These are phyloP conservation scores for Drosophila orena DNA, from an alignment of 1,140 invertebrate genomes.

Conservation along the genomic window DNA sequence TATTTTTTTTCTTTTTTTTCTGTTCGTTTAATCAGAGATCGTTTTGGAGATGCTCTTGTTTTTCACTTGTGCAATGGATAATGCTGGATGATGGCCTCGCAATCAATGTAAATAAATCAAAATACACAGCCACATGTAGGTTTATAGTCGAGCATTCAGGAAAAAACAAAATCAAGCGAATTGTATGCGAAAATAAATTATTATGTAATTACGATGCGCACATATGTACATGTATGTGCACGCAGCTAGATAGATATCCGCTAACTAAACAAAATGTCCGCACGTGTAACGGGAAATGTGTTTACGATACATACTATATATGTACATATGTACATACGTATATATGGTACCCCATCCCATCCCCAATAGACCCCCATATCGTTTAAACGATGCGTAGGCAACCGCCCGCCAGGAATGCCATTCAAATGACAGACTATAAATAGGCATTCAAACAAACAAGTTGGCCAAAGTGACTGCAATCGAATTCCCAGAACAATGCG, in stretches of 20 bases:
- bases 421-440: conserved; percentile 76
- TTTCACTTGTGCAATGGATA: conserved; percentile 18
- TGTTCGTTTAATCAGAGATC: not conserved
- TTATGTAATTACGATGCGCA: conserved; percentile 69
- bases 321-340: no score
- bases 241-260: conserved; percentile 21
- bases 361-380: not conserved
- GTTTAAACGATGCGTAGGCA: conserved; percentile 34
- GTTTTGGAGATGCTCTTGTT: not conserved
- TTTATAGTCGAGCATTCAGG: no score
- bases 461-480: conserved; percentile 59
- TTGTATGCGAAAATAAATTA: conserved; percentile 78
- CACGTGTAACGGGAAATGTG: conserved; percentile 71
- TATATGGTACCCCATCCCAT: not conserved
- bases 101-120: conserved; percentile 48
- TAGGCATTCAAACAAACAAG: conserved; percentile 52
- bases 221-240: conserved; percentile 3
- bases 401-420: conserved; percentile 55
- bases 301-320: conserved; percentile 55
- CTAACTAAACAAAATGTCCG: conserved; percentile 70
- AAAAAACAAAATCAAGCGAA: conserved; percentile 37
- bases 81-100: conserved; percentile 32
- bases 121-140: conserved; percentile 12
- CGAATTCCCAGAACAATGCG: conserved; percentile 54
- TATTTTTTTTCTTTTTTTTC: no score